Evolutionary conservation across 2,797 vertebrate genomes (phyloP), one percentile per base, ranked within the genome.

Genomic region (Discoglossus pictus): DNA sequence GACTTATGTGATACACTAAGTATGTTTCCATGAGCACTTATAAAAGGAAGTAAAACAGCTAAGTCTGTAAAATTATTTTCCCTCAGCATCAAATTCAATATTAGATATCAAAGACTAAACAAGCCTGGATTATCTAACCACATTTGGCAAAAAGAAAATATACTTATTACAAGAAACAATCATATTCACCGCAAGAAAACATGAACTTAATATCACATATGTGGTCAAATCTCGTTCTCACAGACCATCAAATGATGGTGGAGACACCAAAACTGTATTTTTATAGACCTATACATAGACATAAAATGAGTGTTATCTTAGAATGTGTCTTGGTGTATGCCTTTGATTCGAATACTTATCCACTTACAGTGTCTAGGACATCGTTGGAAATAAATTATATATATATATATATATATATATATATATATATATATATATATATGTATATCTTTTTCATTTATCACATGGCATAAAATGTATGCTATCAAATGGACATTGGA

Each of bases 101-200:
- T 65, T 56, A 55, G 21, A 46, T 56, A 47, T 65, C 63, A 56
- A 56, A 65, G 31, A 18, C 40, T 54, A 36, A 55, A 65, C 27
- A 46, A 54, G 17, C 2, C 27, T 46, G 51, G 51, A 56, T 56
- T 56, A 47, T 47, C 21, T 65, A 15, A 65, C 63, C 42, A 65
- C 63, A 56, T 47, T 48, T 55, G 47, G 52, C 51, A 51, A 27
- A 38, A 10, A 36, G 36, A 47, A 11, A 47, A 54, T 55, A 15
- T 16, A 2, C 20, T 54, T 52, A 44, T 55, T 46, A 55, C 27
- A 55, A 65, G 40, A 47, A 55, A 36, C 38, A 55, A 55, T 36
- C 27, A 38, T 55, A 27, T 46, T 44, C 7, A 13, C 18, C 27
- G 46, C 17, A 43, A 36, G 25, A 43, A 46, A 46, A 27, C 2